Evolutionary conservation across 2,113 vertebrate genomes (phyloP), one percentile per base, ranked within the genome.

Genomic region (Platysternon megacephalum): DNA sequence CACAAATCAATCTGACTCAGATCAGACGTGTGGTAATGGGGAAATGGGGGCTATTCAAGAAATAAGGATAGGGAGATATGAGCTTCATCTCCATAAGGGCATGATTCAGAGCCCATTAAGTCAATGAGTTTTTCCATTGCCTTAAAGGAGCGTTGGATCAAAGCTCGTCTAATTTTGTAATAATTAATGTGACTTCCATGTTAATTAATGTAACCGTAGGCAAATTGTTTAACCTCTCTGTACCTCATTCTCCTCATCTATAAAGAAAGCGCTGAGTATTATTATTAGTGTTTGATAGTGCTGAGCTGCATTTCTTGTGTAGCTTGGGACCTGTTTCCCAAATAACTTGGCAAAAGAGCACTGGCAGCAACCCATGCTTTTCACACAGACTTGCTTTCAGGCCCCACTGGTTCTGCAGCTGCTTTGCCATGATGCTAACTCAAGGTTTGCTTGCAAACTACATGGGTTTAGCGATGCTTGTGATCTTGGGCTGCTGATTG

Each of bases 331-430:
- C 55, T 84, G 21, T 0, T 82, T 61, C 48, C 12, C 56, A 14
- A 8, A 3, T 5, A 28, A 32, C 79, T 13, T 3, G 48, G 32
- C 79, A 16, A 56, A 2, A 29, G 6, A 78, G 42, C 11, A 24
- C 19, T 2, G 74, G 44, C 24, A 78, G 42, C 42, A 84, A 79
- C 2, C 2, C 76, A 55, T 56, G 11, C 35, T 32, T 76, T 84
- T 91, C 48, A 11, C 2, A 1, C 35, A 39, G 2, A 28, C 14
- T 80, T 48, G 35, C 1, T 0, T 22, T 39, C 3, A 35, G 61
- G 39, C 26, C 48, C 14, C 32, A 51, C 19, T n/a, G 79, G 48
- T 52, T 80, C 32, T 80, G 19, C 28, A 5, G 44, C 12, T 44
- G 0, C 24, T 51, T 61, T 48, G 1, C 11, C 86, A 68, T 42